Evolutionary conservation across 1,140 invertebrate species (phyloP).

Genomic region (Drosophila murphyi): DNA sequence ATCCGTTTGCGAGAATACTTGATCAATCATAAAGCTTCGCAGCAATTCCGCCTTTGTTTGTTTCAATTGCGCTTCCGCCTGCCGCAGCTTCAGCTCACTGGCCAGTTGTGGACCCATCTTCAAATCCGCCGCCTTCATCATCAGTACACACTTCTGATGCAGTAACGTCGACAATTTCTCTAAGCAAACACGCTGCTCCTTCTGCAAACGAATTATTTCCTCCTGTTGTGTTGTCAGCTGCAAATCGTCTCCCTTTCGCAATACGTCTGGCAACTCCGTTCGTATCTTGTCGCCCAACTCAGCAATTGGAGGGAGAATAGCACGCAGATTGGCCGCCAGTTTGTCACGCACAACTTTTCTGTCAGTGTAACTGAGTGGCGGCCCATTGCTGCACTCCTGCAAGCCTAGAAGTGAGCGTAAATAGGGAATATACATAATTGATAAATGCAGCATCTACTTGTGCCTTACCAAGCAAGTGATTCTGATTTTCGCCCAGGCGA

Average conservation of each 20-base stretch:
- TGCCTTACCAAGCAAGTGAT: constrained; percentile 50
- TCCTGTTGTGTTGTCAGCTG: constrained; percentile 41
- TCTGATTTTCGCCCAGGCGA: constrained; percentile 41
- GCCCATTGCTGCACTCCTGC: constrained; percentile 24
- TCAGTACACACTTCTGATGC: constrained; percentile 55
- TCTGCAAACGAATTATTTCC: constrained; percentile 61
- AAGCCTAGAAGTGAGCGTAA: constrained; percentile 33
- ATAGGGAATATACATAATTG: background rate
- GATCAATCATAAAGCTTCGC: constrained; percentile 51
- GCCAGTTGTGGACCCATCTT: constrained; percentile 69
- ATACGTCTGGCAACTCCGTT: constrained; percentile 50
- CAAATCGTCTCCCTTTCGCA: constrained; percentile 15
- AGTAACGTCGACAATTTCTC: constrained; percentile 41
- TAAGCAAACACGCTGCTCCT: constrained; percentile 51
- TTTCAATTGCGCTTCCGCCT: constrained; percentile 55
- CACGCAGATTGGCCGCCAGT: constrained; percentile 38
- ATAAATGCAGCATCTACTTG: background rate
- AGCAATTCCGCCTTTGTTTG: constrained; percentile 69
- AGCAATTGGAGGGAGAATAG: constrained; percentile 42
- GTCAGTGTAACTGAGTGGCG: constrained; percentile 57
- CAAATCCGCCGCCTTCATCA: constrained; percentile 57
- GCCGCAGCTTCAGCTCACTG: constrained; percentile 60
- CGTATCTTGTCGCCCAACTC: constrained; percentile 55
- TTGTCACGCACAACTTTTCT: constrained; percentile 46
- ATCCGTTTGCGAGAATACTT: constrained; percentile 58